Evolutionary conservation across 2,888 invertebrate species (phyloP).

Genomic region (Pelosia muscerda): DNA sequence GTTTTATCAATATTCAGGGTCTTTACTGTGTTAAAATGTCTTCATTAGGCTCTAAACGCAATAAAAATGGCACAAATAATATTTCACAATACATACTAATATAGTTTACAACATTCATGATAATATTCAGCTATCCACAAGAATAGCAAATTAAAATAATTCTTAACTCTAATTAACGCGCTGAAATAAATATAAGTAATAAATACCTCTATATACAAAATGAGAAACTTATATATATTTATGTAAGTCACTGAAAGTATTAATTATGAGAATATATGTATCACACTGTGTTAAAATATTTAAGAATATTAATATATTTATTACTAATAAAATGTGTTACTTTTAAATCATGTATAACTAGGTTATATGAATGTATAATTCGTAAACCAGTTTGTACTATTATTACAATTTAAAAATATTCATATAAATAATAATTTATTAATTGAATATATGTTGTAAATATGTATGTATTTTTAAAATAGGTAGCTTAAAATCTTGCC

Average conservation of each 20-base stretch:
- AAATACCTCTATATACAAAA: conserved; percentile 7
- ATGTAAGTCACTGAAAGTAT: conserved; percentile 5
- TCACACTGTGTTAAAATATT: conserved; percentile 12
- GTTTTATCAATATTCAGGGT: conserved; percentile 18
- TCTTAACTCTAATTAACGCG: conserved; percentile 14
- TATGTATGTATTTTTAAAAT: conserved; percentile 43
- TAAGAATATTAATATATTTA: not conserved
- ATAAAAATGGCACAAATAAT: conserved; percentile 24
- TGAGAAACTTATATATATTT: not conserved
- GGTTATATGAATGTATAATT: conserved; percentile 28
- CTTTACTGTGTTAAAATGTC: conserved; percentile 21
- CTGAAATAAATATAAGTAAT: not conserved
- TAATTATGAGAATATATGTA: conserved; percentile 12
- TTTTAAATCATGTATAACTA: conserved; percentile 22
- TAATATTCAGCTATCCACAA: not conserved
- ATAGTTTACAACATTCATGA: conserved; percentile 7
- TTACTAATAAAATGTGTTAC: not conserved
- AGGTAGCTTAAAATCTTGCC: conserved; percentile 32
- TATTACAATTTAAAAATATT: conserved; percentile 41
- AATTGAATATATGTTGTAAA: conserved; percentile 23
- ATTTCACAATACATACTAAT: conserved; percentile 6
- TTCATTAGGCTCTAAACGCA: conserved; percentile 40
- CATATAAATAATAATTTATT: conserved; percentile 40
- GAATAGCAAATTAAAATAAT: no score
- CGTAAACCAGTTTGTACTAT: conserved; percentile 50